Percentiles rank a stretch among this genome's conserved stretches.
These are phyloP conservation scores for Sebastes itinus DNA, from an alignment of 2,797 vertebrate species.

Conservation along the genomic window DNA sequence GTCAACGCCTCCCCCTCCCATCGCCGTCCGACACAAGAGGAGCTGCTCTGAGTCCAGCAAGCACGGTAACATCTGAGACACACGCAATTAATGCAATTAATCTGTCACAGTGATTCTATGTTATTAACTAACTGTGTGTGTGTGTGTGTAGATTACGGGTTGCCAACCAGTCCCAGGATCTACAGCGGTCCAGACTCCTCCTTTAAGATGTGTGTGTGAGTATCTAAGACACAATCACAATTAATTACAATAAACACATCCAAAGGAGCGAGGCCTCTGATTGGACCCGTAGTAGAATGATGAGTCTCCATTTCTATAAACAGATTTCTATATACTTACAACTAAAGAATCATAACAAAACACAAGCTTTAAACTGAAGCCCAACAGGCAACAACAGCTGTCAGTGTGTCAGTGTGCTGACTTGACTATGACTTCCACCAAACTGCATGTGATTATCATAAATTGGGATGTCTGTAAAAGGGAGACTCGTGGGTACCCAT, in stretches of 20 bases:
- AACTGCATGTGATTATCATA: too few species aligned
- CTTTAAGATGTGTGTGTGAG: conserved; percentile 81
- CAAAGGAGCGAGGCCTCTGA: neutral
- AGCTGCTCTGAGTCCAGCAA: conserved; percentile 83
- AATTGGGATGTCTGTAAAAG: too few species aligned
- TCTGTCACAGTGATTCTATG: conserved; percentile 13
- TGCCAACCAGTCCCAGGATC: conserved; percentile 69
- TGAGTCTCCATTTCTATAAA: neutral
- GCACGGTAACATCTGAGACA: conserved; percentile 47
- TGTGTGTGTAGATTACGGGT: conserved; percentile 69
- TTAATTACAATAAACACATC: neutral
- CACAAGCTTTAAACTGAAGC: too few species aligned
- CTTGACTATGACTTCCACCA: too few species aligned
- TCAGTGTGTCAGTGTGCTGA: too few species aligned
- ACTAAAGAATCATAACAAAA: too few species aligned
- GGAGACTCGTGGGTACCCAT: too few species aligned
- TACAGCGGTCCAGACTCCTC: conserved; percentile 75
- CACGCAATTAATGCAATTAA: conserved; percentile 6
- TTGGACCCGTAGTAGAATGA: neutral
- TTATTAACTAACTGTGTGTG: conserved; percentile 28
- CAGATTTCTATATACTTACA: too few species aligned
- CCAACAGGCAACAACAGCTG: too few species aligned
- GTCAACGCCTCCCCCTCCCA: conserved; percentile 73
- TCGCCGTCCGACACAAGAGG: conserved; percentile 82
- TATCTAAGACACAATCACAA: conserved; percentile 21